Percentiles rank a stretch among this genome's conserved stretches.
phyloP scores from a whole-genome alignment of 2,888 invertebrate species.

The Apotomis capreana region DNA sequence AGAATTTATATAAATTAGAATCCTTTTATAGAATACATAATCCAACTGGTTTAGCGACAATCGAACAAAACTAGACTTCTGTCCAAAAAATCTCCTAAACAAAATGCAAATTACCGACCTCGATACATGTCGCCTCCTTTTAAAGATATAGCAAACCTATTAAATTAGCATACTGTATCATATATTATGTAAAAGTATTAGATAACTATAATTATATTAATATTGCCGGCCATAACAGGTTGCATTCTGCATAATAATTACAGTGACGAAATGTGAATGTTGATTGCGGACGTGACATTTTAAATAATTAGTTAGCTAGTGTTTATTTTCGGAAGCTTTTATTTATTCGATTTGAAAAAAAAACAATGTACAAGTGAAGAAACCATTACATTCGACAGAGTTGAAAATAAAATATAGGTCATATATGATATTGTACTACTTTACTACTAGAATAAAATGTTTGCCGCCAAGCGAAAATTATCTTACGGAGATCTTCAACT shows the following conservation, averaged over 20 bases:
- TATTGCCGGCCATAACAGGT: constrained; percentile 2
- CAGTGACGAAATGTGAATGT: constrained; percentile 5
- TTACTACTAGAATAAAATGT: too few species aligned
- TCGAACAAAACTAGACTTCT: not conserved
- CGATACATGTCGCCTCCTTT: constrained; percentile 13
- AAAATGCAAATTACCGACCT: constrained; percentile 3
- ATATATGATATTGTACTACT: too few species aligned
- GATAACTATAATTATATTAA: constrained; percentile 19
- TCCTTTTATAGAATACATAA: not conserved
- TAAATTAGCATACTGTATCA: constrained; percentile 9
- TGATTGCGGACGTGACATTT: not conserved
- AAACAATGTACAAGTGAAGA: too few species aligned
- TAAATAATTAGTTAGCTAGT: not conserved
- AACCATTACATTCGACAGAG: too few species aligned
- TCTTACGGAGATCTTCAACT: too few species aligned
- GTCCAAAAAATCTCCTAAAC: not conserved
- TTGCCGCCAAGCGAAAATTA: too few species aligned
- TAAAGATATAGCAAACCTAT: not conserved
- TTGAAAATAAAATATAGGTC: too few species aligned
- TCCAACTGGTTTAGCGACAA: not conserved
- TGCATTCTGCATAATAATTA: constrained; percentile 19
- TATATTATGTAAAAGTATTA: constrained; percentile 2
- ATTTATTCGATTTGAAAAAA: too few species aligned
- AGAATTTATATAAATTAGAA: too few species aligned
- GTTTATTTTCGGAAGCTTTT: too few species aligned